Evolutionary conservation across 2,888 invertebrate species (phyloP).

Genomic region (Choristoneura rosaceana): DNA sequence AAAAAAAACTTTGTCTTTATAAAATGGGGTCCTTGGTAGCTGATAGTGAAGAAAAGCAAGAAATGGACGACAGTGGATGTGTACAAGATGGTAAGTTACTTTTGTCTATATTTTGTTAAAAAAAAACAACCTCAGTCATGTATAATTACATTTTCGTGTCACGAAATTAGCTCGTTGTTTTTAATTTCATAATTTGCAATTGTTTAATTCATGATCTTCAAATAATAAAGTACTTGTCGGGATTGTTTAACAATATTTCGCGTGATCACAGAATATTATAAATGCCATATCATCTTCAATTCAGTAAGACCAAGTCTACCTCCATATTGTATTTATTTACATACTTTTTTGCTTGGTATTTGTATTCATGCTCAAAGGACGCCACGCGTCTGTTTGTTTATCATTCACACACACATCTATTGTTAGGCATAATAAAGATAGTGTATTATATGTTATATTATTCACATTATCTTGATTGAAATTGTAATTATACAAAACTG

Average conservation of each 20-base stretch:
- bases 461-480: not conserved
- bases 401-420: not conserved
- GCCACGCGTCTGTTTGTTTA: not conserved
- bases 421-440: not conserved
- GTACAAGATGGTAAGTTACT: conserved; percentile 32
- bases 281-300: not conserved
- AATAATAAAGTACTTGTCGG: not conserved
- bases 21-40: conserved; percentile 65
- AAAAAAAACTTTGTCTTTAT: conserved; percentile 7
- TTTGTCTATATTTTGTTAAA: not conserved
- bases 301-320: not conserved
- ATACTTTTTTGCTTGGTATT: not conserved
- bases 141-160: conserved; percentile 14
- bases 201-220: not conserved
- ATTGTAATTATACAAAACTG: not conserved
- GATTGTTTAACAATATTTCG: not conserved
- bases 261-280: not conserved
- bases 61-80: conserved; percentile 67
- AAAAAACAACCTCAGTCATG: conserved; percentile 2
- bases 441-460: not conserved
- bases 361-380: not conserved
- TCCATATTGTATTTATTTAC: not conserved
- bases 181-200: not conserved
- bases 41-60: conserved; percentile 55
- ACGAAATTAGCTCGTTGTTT: not conserved